phyloP scores from a whole-genome alignment of 2,113 vertebrate species.

The Hemicordylus capensis region DNA sequence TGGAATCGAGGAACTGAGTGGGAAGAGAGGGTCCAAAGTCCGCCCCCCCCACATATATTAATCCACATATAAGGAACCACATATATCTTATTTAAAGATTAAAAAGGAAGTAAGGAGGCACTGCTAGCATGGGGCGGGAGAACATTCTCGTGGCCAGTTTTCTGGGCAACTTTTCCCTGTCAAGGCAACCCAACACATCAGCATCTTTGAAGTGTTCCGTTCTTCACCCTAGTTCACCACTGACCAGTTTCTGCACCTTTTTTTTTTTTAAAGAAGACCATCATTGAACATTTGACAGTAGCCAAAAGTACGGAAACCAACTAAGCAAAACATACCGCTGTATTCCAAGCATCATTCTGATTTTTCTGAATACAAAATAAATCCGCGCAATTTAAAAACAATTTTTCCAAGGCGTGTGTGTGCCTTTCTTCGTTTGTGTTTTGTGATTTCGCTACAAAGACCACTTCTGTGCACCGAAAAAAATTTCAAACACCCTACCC shows the following conservation, averaged over 20 bases:
- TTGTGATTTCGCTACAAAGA: neutral
- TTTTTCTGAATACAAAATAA: neutral
- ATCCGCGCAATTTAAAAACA: neutral
- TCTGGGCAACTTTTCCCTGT: neutral
- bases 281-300: neutral
- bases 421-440: neutral
- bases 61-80: neutral
- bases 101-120: neutral
- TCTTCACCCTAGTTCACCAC: neutral
- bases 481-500: too few species aligned
- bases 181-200: neutral
- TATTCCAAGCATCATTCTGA: neutral
- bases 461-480: neutral
- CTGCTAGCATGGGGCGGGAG: neutral
- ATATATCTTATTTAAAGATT: neutral
- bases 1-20: neutral
- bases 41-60: neutral
- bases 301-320: neutral
- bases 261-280: neutral
- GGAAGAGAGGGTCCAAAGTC: neutral
- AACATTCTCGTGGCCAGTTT: neutral
- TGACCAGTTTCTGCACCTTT: neutral
- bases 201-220: neutral
- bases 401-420: neutral
- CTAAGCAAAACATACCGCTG: neutral